Percentiles rank a stretch among this genome's conserved stretches.
Evolutionary conservation across 2,113 vertebrate species (phyloP).

Genomic region (Rynchops niger): DNA sequence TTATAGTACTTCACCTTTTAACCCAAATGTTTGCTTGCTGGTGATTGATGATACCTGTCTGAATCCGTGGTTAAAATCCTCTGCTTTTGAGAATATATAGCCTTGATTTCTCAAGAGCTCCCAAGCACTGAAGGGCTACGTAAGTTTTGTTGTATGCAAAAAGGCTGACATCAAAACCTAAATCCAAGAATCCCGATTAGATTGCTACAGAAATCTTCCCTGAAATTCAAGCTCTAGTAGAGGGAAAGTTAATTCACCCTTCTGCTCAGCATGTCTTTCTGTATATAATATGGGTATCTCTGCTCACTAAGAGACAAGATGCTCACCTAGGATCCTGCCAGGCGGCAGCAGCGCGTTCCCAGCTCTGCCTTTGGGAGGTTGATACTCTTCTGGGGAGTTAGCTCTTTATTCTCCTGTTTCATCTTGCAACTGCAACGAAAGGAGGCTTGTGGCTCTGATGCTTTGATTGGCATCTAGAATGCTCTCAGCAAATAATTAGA

Average conservation of each 20-base stretch:
- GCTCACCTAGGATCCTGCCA: not conserved
- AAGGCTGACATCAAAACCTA: not conserved
- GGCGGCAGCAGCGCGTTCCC: not conserved
- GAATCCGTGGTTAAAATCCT: not conserved
- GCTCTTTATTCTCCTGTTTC: not conserved
- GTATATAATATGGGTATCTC: not conserved
- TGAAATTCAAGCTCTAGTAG: not conserved
- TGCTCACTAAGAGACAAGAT: not conserved
- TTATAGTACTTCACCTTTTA: constrained; percentile 6
- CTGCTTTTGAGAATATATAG: not conserved
- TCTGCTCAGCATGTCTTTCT: not conserved
- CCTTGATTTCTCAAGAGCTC: not conserved
- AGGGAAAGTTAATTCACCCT: not conserved
- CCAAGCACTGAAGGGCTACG: not conserved
- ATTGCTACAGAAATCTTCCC: not conserved
- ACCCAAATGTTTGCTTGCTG: constrained; percentile 19
- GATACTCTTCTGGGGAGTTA: not conserved
- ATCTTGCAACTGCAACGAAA: not conserved
- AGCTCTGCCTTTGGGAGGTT: not conserved
- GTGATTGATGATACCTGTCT: not conserved
- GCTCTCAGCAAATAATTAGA: not conserved
- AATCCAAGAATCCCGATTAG: not conserved
- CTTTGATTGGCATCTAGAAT: not conserved
- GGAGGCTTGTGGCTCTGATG: not conserved
- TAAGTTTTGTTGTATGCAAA: not conserved